A percentile compares a stretch with the other conserved stretches of the same genome.
Conservation (phyloP, 1,140 invertebrate species). For the Epicauta chinensis region DNA sequence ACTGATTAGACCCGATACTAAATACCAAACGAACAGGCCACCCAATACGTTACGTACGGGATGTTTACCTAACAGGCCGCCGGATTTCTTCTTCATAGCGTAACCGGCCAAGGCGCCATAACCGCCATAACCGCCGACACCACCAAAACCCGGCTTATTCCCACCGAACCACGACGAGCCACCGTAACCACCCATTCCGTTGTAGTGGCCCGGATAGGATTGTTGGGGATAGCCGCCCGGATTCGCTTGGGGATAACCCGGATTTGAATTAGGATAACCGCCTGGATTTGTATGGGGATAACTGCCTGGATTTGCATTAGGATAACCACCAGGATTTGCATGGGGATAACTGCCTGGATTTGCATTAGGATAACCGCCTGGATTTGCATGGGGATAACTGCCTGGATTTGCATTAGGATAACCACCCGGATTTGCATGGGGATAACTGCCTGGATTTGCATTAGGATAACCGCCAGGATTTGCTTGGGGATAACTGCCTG, state of each 20-base stretch:
- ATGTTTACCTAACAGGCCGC: constrained; percentile 28
- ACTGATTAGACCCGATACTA: constrained; percentile 25
- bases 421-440: constrained; percentile 2
- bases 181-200: constrained; percentile 4
- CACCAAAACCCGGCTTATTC: constrained; percentile 17
- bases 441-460: not conserved
- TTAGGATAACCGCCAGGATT: not conserved
- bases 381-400: not conserved
- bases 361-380: not conserved
- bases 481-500: not conserved
- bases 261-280: constrained; percentile 1
- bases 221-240: constrained; percentile 9
- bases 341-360: not conserved
- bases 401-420: not conserved
- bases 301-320: not conserved
- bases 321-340: constrained; percentile 8
- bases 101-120: constrained; percentile 8
- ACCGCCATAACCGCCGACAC: constrained; percentile 13
- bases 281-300: constrained; percentile 1
- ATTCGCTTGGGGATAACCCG: constrained; percentile 1
- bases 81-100: constrained; percentile 22
- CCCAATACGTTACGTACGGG: constrained; percentile 27
- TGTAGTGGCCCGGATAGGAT: not conserved
- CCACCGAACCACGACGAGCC: constrained; percentile 10
- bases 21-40: constrained; percentile 27